Evolutionary conservation across 1,140 invertebrate species (phyloP).

Genomic region (Drosophila virilis): DNA sequence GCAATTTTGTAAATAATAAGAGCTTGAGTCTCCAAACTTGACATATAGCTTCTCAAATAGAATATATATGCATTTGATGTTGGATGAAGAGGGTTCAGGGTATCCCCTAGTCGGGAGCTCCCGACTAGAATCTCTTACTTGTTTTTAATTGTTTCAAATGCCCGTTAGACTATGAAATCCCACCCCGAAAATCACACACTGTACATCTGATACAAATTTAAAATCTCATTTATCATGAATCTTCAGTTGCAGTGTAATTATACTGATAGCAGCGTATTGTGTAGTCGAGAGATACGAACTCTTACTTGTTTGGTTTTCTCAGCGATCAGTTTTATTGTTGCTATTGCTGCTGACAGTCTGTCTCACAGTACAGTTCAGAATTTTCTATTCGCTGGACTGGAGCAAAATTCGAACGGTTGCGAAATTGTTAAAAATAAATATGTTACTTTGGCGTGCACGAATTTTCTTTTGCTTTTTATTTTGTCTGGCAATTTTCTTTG

Average conservation of each 20-base stretch:
- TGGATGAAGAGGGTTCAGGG: too few relatives aligned
- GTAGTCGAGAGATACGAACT: neutral
- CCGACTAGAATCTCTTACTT: too few relatives aligned
- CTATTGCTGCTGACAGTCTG: slow-evolving; percentile 32
- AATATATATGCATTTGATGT: too few relatives aligned
- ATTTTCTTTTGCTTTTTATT: slow-evolving; percentile 45
- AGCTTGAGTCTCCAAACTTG: too few relatives aligned
- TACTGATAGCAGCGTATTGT: neutral
- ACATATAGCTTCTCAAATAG: too few relatives aligned
- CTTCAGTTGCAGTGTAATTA: neutral
- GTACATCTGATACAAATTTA: too few relatives aligned
- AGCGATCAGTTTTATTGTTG: slow-evolving; percentile 53
- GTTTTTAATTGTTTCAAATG: too few relatives aligned
- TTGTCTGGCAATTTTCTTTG: slow-evolving; percentile 40
- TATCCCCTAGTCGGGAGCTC: too few relatives aligned
- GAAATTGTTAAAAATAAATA: slow-evolving; percentile 81
- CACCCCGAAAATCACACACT: too few relatives aligned
- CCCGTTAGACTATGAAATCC: too few relatives aligned
- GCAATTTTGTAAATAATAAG: too few relatives aligned
- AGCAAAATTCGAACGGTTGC: slow-evolving; percentile 73
- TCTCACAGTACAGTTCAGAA: slow-evolving; percentile 29
- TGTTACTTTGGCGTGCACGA: slow-evolving; percentile 70
- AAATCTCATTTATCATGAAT: too few relatives aligned
- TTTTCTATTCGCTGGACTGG: slow-evolving; percentile 55
- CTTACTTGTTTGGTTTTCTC: slow-evolving; percentile 24